phyloP scores from a whole-genome alignment of 2,888 invertebrate species.

The Arenicola marina region DNA sequence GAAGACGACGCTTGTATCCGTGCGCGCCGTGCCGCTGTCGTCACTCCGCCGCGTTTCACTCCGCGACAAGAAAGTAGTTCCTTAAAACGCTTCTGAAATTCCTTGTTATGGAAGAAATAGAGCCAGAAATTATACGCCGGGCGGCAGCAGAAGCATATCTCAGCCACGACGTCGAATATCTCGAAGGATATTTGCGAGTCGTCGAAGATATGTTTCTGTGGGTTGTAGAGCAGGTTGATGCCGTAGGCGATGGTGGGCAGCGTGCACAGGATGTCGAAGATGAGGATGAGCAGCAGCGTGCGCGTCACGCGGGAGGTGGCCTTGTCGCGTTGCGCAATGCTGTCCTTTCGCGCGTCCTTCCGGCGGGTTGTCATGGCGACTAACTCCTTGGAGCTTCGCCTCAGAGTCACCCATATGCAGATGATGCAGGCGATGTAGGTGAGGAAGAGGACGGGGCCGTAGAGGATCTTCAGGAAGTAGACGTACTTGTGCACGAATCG shows the following conservation, averaged over 20 bases:
- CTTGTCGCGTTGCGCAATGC: neutral
- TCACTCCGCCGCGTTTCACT: too few relatives aligned
- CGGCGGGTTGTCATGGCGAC: neutral
- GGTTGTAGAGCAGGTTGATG: constrained; percentile 13
- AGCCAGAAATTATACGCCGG: constrained; percentile 13
- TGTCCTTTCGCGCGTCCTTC: neutral
- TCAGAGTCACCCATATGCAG: constrained; percentile 9
- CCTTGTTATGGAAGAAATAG: constrained; percentile 4
- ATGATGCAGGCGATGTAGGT: constrained; percentile 13
- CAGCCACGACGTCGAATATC: constrained; percentile 19
- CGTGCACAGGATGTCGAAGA: constrained; percentile 18
- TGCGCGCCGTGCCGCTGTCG: too few relatives aligned
- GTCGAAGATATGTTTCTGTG: constrained; percentile 10
- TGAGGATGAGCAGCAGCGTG: constrained; percentile 15
- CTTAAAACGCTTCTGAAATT: too few relatives aligned
- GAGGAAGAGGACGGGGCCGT: constrained; percentile 16
- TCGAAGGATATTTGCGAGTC: neutral
- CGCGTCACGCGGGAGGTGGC: constrained; percentile 6
- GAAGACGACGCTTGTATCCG: too few relatives aligned
- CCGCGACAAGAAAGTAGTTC: too few relatives aligned
- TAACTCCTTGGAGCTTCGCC: neutral
- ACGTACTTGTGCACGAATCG: constrained; percentile 1
- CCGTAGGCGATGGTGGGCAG: constrained; percentile 14
- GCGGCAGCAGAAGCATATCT: constrained; percentile 10
- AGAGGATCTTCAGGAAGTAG: constrained; percentile 8